These are phyloP conservation scores for Onthophagus taurus DNA, from an alignment of 1,140 invertebrate genomes.

Conservation along the genomic window DNA sequence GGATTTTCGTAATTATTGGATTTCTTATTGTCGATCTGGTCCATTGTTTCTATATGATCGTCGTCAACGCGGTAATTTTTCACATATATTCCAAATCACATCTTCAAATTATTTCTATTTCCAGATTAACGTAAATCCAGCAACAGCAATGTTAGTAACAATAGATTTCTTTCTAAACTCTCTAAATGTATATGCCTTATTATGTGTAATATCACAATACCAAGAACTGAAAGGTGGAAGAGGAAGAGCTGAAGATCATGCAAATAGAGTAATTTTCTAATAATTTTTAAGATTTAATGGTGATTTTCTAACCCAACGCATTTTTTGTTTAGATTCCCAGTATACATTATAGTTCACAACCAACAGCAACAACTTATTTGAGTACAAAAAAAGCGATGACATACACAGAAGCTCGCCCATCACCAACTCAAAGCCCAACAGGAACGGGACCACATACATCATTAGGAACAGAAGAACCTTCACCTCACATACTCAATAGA, in stretches of 20 bases:
- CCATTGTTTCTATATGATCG: constrained; percentile 36
- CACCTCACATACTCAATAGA: constrained; percentile 22
- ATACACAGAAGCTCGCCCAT: constrained; percentile 31
- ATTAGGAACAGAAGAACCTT: constrained; percentile 24
- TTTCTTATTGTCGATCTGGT: constrained; percentile 36
- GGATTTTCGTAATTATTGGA: constrained; percentile 36
- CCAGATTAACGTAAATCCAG: constrained; percentile 50
- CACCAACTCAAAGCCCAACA: constrained; percentile 34
- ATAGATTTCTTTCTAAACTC: constrained; percentile 54
- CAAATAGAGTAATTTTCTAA: constrained; percentile 25
- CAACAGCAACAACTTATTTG: constrained; percentile 34
- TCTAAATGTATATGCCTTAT: constrained; percentile 60
- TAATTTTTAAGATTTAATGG: background rate
- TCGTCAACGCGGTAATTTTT: constrained; percentile 34
- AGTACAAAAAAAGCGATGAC: constrained; percentile 28
- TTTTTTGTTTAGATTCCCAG: constrained; percentile 29
- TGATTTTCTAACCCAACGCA: too few species aligned
- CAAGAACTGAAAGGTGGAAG: constrained; percentile 66
- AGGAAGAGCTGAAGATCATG: constrained; percentile 55
- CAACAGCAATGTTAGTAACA: constrained; percentile 52
- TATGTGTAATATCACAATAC: constrained; percentile 74
- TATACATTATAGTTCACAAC: constrained; percentile 35
- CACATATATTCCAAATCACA: background rate
- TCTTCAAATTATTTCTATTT: constrained; percentile 28
- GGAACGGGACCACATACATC: constrained; percentile 26